Percentiles rank a stretch among this genome's conserved stretches.
Evolutionary conservation across 1,140 invertebrate genomes (phyloP).

Genomic region (Drosophila paulistorum): DNA sequence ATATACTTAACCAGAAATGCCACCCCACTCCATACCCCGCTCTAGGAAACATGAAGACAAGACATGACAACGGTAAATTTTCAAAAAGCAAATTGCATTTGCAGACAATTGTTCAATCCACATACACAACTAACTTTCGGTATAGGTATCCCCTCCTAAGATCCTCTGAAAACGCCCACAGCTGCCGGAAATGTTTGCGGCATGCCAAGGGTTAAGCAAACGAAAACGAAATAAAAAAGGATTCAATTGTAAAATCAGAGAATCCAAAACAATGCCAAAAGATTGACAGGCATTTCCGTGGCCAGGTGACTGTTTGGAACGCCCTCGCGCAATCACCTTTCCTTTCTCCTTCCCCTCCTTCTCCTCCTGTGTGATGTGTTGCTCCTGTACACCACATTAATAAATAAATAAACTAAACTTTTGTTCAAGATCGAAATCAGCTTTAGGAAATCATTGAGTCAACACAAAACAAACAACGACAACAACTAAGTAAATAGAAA

Average conservation of each 20-base stretch:
- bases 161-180: constrained; percentile 67
- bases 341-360: background rate
- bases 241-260: constrained; percentile 38
- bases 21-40: constrained; percentile 41
- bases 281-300: constrained; percentile 67
- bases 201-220: constrained; percentile 41
- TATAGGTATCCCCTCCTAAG: background rate
- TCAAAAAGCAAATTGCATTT: constrained; percentile 64
- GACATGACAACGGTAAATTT: constrained; percentile 60
- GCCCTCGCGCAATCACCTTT: background rate
- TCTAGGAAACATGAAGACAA: constrained; percentile 26
- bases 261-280: constrained; percentile 47
- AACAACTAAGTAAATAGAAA: constrained; percentile 70
- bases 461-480: constrained; percentile 47
- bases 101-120: constrained; percentile 54
- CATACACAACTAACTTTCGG: constrained; percentile 14
- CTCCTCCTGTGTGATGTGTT: background rate
- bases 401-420: constrained; percentile 31
- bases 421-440: constrained; percentile 34
- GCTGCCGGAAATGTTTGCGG: constrained; percentile 71
- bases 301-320: constrained; percentile 5
- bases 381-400: constrained; percentile 7
- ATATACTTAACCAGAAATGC: constrained; percentile 13
- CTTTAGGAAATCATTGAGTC: constrained; percentile 45
- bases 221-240: constrained; percentile 32